Evolutionary conservation across 2,113 vertebrate species (phyloP).

Genomic region (Myiopsitta monachus): DNA sequence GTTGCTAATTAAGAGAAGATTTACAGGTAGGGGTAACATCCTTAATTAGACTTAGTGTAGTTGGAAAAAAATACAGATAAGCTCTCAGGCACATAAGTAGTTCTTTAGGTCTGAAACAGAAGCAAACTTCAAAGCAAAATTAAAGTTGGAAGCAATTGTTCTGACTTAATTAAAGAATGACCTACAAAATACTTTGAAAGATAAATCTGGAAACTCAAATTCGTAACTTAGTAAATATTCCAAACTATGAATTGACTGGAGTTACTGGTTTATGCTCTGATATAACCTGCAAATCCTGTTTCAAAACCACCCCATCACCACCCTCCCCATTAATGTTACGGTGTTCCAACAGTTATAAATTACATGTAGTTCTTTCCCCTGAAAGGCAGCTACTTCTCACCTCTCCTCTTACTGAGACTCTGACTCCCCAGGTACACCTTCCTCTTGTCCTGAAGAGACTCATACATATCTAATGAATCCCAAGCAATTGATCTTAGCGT

Average conservation of each 20-base stretch:
- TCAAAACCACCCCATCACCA: not conserved
- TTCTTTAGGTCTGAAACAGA: conserved; percentile 39
- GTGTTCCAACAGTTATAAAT: not conserved
- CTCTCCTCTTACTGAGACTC: not conserved
- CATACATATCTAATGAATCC: not conserved
- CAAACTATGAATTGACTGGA: not conserved
- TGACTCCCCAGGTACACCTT: not conserved
- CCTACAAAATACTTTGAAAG: conserved; percentile 34
- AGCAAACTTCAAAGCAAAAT: conserved; percentile 61
- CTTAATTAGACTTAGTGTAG: conserved; percentile 55
- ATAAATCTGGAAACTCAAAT: not conserved
- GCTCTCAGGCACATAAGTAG: conserved; percentile 37
- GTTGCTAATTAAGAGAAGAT: conserved; percentile 63
- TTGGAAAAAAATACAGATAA: conserved; percentile 20
- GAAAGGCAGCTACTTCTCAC: not conserved
- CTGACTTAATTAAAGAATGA: conserved; percentile 58
- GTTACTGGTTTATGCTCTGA: not conserved
- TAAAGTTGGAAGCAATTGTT: conserved; percentile 37
- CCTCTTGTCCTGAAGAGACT: not conserved
- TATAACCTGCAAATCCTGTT: not conserved
- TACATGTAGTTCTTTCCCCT: not conserved
- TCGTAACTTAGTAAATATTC: not conserved
- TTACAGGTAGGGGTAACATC: conserved; percentile 54
- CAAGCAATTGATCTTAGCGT: not conserved
- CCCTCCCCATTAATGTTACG: not conserved